Evolutionary conservation across 2,888 invertebrate species (phyloP).

Genomic region (Malthinus flaveolus): DNA sequence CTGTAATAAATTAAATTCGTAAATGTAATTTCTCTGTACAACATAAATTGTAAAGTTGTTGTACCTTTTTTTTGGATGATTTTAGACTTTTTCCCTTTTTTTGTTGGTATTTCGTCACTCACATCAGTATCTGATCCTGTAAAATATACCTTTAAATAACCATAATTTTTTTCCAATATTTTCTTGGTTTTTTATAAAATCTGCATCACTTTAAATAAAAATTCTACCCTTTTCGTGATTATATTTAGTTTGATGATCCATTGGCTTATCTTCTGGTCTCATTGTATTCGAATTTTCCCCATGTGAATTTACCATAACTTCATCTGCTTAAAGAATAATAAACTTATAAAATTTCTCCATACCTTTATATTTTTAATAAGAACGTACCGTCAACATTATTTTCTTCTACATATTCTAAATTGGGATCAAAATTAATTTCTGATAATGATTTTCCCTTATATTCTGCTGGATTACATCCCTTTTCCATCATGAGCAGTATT

Average conservation of each 20-base stretch:
- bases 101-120: background rate
- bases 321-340: background rate
- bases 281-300: too few species aligned
- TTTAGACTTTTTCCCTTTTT: background rate
- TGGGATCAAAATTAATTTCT: conserved; percentile 20
- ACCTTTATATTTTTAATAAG: background rate
- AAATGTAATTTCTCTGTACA: conserved; percentile 9
- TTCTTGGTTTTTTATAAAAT: too few species aligned
- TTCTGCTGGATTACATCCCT: conserved; percentile 27
- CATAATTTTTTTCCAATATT: too few species aligned
- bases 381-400: background rate
- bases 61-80: background rate
- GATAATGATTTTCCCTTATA: conserved; percentile 27
- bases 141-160: too few species aligned
- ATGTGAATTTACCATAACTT: too few species aligned
- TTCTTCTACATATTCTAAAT: conserved; percentile 8
- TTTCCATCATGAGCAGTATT: conserved; percentile 34
- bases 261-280: too few species aligned
- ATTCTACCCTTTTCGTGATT: too few species aligned
- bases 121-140: background rate
- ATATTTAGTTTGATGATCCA: too few species aligned
- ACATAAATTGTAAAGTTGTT: conserved; percentile 13
- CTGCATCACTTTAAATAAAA: too few species aligned
- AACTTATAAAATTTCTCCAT: background rate
- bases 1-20: background rate